Percentiles rank a stretch among this genome's conserved stretches.
Evolutionary conservation across 2,113 vertebrate genomes (phyloP).

Genomic region (Semnornis frantzii): DNA sequence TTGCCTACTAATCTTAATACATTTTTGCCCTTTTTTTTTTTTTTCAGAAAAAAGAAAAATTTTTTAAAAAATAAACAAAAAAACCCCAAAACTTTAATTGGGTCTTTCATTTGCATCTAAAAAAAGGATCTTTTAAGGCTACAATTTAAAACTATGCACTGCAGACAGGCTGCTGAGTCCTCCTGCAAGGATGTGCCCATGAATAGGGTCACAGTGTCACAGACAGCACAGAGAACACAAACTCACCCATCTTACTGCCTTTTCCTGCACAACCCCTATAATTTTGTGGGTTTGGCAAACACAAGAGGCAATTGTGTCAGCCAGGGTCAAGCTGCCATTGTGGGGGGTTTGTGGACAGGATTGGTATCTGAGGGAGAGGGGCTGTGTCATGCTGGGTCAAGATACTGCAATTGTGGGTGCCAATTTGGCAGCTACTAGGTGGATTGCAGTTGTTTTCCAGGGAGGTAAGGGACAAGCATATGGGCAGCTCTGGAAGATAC

Average conservation of each 20-base stretch:
- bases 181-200: conserved; percentile 51
- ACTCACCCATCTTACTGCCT: conserved; percentile 45
- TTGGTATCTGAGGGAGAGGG: conserved; percentile 31
- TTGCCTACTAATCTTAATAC: conserved; percentile 27
- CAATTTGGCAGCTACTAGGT: conserved; percentile 27
- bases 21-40: neutral
- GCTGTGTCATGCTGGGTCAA: conserved; percentile 58
- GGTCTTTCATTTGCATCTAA: conserved; percentile 60
- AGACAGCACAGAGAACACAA: conserved; percentile 51
- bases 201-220: conserved; percentile 68
- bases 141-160: conserved; percentile 47
- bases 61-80: no score
- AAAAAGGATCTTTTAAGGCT: conserved; percentile 61
- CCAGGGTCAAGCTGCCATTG: conserved; percentile 67
- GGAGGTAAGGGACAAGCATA: neutral
- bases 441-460: conserved; percentile 38
- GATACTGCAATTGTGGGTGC: conserved; percentile 60
- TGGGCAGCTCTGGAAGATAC: neutral
- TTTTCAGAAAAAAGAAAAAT: no score
- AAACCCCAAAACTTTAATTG: neutral
- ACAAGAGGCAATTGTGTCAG: conserved; percentile 62
- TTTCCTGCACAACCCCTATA: conserved; percentile 51
- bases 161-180: conserved; percentile 60
- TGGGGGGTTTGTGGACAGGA: conserved; percentile 55
- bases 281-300: conserved; percentile 74